A percentile compares a stretch with the other conserved stretches of the same genome.
These are phyloP conservation scores for Folsomia candida DNA, from an alignment of 2,888 invertebrate genomes.

Conservation along the genomic window DNA sequence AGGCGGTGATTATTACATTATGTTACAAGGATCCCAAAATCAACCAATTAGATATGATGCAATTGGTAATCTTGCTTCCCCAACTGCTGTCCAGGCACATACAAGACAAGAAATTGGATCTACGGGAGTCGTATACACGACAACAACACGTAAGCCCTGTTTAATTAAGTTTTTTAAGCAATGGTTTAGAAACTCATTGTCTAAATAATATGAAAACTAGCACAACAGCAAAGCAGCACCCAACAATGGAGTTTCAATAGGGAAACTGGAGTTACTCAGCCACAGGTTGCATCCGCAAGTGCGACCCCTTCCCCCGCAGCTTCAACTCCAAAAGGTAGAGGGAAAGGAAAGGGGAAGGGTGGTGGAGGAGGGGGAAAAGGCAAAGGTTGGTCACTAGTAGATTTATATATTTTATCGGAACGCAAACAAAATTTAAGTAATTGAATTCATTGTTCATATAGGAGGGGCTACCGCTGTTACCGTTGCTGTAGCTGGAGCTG, in stretches of 20 bases:
- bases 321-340: conserved; percentile 33
- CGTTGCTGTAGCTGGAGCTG: neutral
- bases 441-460: no score
- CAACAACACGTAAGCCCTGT: conserved; percentile 31
- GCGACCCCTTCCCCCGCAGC: conserved; percentile 25
- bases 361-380: no score
- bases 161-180: neutral
- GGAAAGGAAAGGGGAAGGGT: no score
- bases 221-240: neutral
- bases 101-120: conserved; percentile 40
- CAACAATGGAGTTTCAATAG: conserved; percentile 35
- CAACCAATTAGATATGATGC: conserved; percentile 40
- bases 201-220: neutral
- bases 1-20: conserved; percentile 45
- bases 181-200: neutral
- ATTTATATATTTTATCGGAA: no score
- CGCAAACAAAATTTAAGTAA: neutral
- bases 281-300: conserved; percentile 19
- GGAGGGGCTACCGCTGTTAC: no score
- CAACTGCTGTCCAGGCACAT: conserved; percentile 42
- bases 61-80: conserved; percentile 39
- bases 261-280: conserved; percentile 33
- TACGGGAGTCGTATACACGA: conserved; percentile 38
- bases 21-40: conserved; percentile 44
- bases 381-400: no score